A percentile compares a stretch with the other conserved stretches of the same genome.
These are phyloP conservation scores for Poeciliopsis paucimaculata DNA, from an alignment of 2,797 vertebrate species.

Conservation along the genomic window DNA sequence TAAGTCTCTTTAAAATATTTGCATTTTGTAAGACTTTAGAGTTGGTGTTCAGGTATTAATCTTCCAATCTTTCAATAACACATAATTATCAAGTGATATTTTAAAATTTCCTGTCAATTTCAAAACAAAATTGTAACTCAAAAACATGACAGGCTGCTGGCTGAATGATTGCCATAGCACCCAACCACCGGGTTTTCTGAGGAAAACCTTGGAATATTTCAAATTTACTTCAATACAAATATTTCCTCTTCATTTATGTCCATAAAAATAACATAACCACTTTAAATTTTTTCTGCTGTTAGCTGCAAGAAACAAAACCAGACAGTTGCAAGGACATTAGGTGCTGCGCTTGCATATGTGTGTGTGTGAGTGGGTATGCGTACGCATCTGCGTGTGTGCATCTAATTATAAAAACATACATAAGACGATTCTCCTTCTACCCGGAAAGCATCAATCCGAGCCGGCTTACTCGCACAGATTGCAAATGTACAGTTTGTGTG, in stretches of 20 bases:
- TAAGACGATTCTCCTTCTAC: conserved; percentile 20
- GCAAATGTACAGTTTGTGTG: background rate
- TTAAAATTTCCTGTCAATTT: too few species aligned
- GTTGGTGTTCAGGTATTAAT: too few species aligned
- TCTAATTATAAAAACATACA: background rate
- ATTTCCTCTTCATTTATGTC: background rate
- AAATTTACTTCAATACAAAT: background rate
- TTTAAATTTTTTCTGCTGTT: background rate
- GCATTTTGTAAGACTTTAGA: too few species aligned
- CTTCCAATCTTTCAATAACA: too few species aligned
- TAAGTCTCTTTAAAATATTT: too few species aligned
- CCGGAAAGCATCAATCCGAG: conserved; percentile 4
- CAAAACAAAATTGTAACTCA: too few species aligned
- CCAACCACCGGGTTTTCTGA: too few species aligned
- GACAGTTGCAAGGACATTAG: conserved; percentile 27
- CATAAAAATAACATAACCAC: background rate
- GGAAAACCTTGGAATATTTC: background rate
- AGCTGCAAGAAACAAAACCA: background rate
- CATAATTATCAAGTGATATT: too few species aligned
- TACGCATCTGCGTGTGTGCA: background rate
- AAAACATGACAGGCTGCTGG: too few species aligned
- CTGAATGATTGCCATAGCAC: too few species aligned
- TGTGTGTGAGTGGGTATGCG: background rate
- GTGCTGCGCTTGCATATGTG: background rate
- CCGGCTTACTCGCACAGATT: background rate